phyloP scores from a whole-genome alignment of 2,888 invertebrate genomes.

The Orthosia cruda region DNA sequence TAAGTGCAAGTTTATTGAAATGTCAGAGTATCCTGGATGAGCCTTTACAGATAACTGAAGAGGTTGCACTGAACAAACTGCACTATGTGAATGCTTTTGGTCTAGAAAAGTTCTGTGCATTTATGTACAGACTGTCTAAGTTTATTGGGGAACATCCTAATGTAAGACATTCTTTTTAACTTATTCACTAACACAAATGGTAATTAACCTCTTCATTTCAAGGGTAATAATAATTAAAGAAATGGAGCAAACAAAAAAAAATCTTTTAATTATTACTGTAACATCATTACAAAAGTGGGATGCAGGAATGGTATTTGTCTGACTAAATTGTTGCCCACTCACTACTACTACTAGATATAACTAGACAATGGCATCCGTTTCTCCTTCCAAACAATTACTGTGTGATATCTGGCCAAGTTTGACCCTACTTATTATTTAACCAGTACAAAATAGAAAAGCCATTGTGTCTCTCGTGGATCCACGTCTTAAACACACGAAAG shows the following conservation, averaged over 20 bases:
- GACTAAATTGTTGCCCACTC: no score
- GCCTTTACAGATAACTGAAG: constrained; percentile 72
- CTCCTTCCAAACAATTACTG: no score
- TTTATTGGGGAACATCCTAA: constrained; percentile 78
- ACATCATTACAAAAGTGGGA: neutral
- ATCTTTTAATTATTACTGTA: neutral
- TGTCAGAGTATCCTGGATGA: constrained; percentile 78
- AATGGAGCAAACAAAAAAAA: no score
- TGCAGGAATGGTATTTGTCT: no score
- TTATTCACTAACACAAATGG: neutral
- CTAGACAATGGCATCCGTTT: no score
- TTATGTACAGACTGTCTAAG: constrained; percentile 79
- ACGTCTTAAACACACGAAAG: no score
- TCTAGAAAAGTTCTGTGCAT: constrained; percentile 84
- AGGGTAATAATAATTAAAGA: neutral
- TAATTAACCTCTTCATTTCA: neutral
- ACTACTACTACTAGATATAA: no score
- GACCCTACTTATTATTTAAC: no score
- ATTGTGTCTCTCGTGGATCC: no score
- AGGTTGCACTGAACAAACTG: constrained; percentile 80
- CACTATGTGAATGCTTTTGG: constrained; percentile 88
- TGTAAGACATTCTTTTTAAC: constrained; percentile 71
- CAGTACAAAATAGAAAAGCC: no score
- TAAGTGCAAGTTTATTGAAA: constrained; percentile 79
- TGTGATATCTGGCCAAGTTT: no score